A percentile compares a stretch with the other conserved stretches of the same genome.
phyloP scores from a whole-genome alignment of 2,797 vertebrate genomes.

The Nannoperca australis region DNA sequence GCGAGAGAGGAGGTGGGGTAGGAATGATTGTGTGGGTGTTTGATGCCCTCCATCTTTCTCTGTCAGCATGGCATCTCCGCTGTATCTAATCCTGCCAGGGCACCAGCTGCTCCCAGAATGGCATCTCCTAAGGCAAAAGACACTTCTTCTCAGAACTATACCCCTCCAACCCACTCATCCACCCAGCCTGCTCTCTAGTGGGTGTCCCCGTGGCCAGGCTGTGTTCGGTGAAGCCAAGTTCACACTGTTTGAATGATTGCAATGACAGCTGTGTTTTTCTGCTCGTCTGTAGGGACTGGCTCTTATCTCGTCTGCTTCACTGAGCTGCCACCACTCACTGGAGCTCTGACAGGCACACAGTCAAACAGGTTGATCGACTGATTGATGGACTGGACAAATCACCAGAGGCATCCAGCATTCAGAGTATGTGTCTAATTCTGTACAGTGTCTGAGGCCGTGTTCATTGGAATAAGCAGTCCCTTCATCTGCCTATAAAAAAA shows the following conservation, averaged over 20 bases:
- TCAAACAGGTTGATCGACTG: conserved; percentile 24
- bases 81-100: conserved; percentile 69
- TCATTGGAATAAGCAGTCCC: not conserved
- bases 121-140: conserved; percentile 64
- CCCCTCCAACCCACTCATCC: conserved; percentile 22
- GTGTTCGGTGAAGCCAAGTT: conserved; percentile 54
- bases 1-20: conserved; percentile 12
- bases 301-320: conserved; percentile 54
- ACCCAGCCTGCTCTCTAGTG: conserved; percentile 36
- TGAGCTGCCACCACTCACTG: not conserved
- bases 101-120: conserved; percentile 72
- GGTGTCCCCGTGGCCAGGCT: conserved; percentile 55
- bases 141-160: conserved; percentile 56
- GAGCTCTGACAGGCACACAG: conserved; percentile 31
- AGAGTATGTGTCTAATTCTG: conserved; percentile 20
- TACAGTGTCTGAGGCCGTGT: not conserved
- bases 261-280: conserved; percentile 70
- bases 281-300: conserved; percentile 35
- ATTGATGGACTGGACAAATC: conserved; percentile 45
- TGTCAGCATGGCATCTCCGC: conserved; percentile 67
- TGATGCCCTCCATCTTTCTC: conserved; percentile 75
- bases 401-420: not conserved
- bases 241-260: conserved; percentile 70
- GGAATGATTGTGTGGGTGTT: conserved; percentile 57
- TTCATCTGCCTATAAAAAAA: not conserved